These are phyloP conservation scores for Masnerella sp. DNA, from an alignment of 2,888 invertebrate genomes.

Conservation along the genomic window DNA sequence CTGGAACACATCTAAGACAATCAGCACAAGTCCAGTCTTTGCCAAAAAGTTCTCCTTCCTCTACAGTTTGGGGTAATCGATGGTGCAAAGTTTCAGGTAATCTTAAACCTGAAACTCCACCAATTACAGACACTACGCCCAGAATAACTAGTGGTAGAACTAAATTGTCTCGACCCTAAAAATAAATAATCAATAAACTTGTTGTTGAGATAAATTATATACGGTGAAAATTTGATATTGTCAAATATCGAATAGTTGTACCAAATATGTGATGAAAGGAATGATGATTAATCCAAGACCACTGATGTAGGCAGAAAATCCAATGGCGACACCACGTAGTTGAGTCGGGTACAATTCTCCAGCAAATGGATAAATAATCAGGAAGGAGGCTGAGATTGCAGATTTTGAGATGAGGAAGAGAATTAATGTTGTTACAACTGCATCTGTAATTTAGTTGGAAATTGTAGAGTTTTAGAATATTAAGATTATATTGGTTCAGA, in stretches of 20 bases:
- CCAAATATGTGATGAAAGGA: constrained; percentile 94
- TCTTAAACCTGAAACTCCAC: constrained; percentile 88
- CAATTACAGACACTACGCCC: constrained; percentile 89
- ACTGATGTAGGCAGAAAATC: constrained; percentile 93
- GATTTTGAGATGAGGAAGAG: constrained; percentile 91
- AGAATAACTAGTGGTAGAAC: constrained; percentile 91
- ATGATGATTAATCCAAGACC: constrained; percentile 93
- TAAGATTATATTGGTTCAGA: too few species aligned
- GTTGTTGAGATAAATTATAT: too few species aligned
- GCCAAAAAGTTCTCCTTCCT: constrained; percentile 92
- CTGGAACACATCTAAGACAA: constrained; percentile 85
- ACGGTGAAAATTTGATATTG: too few species aligned
- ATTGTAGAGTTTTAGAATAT: too few species aligned
- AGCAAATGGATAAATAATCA: constrained; percentile 95
- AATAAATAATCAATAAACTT: constrained; percentile 18
- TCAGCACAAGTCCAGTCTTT: constrained; percentile 88
- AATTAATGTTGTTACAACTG: constrained; percentile 85
- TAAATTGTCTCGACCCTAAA: constrained; percentile 89
- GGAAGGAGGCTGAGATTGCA: constrained; percentile 92
- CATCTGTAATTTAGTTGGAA: constrained; percentile 84
- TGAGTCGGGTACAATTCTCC: constrained; percentile 95
- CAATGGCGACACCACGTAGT: constrained; percentile 92
- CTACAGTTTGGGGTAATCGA: constrained; percentile 89
- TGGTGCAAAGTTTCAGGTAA: constrained; percentile 92
- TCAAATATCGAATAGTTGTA: too few species aligned